Percentiles rank a stretch among this genome's conserved stretches.
These are phyloP conservation scores for Eupristina koningsbergeri DNA, from an alignment of 1,140 invertebrate species.

Conservation along the genomic window DNA sequence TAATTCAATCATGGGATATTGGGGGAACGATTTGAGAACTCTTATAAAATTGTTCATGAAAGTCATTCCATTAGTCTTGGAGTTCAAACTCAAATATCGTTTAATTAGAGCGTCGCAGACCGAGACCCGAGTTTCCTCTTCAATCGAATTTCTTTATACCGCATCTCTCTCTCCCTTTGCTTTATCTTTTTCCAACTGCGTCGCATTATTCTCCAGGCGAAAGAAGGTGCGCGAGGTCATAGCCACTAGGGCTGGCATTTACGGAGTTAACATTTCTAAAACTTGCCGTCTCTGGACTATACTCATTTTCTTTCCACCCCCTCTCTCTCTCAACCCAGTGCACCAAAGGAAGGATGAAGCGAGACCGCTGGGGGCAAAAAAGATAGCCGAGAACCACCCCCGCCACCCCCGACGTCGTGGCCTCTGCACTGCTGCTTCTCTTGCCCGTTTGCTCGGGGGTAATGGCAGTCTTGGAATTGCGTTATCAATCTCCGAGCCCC, in stretches of 20 bases:
- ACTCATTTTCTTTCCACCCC: background rate
- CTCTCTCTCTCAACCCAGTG: background rate
- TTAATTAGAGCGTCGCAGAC: background rate
- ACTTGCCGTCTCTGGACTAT: constrained; percentile 67
- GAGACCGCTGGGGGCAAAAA: constrained; percentile 64
- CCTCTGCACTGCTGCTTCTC: constrained; percentile 50
- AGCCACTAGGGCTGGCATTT: constrained; percentile 66
- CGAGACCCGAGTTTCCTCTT: background rate
- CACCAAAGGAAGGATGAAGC: constrained; percentile 13
- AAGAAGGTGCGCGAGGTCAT: constrained; percentile 28
- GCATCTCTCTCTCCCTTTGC: background rate
- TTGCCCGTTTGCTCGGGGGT: constrained; percentile 64
- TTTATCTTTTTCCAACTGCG: background rate
- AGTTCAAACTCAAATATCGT: background rate
- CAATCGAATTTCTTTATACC: background rate
- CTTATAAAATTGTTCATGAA: constrained; percentile 2
- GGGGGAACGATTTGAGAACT: background rate
- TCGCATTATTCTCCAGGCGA: background rate
- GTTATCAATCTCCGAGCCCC: constrained; percentile 73
- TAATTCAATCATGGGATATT: background rate
- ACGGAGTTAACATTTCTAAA: constrained; percentile 74
- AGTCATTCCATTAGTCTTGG: background rate
- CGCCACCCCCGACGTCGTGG: constrained; percentile 57
- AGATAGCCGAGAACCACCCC: constrained; percentile 69
- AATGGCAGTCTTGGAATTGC: constrained; percentile 75